Evolutionary conservation across 2,888 invertebrate genomes (phyloP), one percentile per base, ranked within the genome.

Genomic region (Cantharis rufa): DNA sequence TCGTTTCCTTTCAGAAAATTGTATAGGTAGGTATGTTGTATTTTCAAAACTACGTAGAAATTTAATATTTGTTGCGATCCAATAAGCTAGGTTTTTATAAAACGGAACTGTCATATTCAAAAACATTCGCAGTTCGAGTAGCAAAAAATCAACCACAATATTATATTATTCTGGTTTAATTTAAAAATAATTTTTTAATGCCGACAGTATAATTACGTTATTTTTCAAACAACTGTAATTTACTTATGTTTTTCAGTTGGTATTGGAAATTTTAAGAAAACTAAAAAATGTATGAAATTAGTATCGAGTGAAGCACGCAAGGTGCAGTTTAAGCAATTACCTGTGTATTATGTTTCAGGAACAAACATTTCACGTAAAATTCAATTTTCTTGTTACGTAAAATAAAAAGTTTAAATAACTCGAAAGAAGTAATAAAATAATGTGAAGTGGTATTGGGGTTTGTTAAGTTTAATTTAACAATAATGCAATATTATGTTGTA

Each of bases 401-500:
- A 48, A 2, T 48, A 2, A 0, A 48, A n/a, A 48, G 48, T 48
- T 48, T n/a, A 48, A n/a, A 48, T 48, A n/a, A n/a, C 48, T n/a
- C n/a, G 7, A n/a, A n/a, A n/a, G n/a, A 48, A 9, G 48, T 48
- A 48, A 48, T 48, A 48, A 48, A 48, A 48, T 48, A n/a, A 48
- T 48, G n/a, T 7, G 48, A 48, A 48, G 48, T n/a, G 48, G n/a
- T n/a, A n/a, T n/a, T 48, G 10, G 48, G n/a, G n/a, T 48, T 48
- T 13, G 32, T 32, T n/a, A 48, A 32, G 48, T 48, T 48, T 48
- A 48, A 48, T 48, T 48, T n/a, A 48, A 48, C n/a, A 48, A 48
- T 48, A 48, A 48, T n/a, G 48, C n/a, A 48, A 48, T n/a, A 48
- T 76, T 76, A 76, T 70, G 71, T 71, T 7, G 64, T 61, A 71